Percentiles rank a stretch among this genome's conserved stretches.
Conservation (phyloP, 1,140 invertebrate genomes). For the Bursaphelenchus mucronatus region DNA sequence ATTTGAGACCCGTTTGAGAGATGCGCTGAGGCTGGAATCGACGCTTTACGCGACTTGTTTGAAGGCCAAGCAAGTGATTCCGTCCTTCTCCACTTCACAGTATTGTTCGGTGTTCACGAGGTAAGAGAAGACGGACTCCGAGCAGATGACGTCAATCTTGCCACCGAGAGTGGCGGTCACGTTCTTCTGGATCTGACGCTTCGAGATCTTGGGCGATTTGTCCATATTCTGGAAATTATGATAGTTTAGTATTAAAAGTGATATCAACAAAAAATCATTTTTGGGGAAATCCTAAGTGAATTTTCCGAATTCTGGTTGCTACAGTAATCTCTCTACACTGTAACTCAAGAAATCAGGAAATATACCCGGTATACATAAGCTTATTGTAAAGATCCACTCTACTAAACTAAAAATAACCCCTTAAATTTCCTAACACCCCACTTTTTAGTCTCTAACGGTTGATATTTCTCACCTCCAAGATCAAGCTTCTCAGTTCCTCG, state of each 20-base stretch:
- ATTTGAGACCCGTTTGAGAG: too few relatives aligned
- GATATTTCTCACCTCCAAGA: slow-evolving; percentile 9
- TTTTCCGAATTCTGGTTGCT: too few relatives aligned
- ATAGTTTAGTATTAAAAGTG: background rate
- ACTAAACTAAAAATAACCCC: too few relatives aligned
- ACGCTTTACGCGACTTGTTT: slow-evolving; percentile 19
- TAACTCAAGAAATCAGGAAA: too few relatives aligned
- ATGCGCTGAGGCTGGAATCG: background rate
- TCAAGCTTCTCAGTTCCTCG: slow-evolving; percentile 14
- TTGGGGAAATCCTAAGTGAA: too few relatives aligned
- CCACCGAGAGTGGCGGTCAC: slow-evolving; percentile 41
- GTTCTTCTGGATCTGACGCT: slow-evolving; percentile 42
- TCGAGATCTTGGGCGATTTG: slow-evolving; percentile 40
- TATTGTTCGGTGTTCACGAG: slow-evolving; percentile 40
- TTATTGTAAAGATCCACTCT: too few relatives aligned
- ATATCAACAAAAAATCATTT: too few relatives aligned
- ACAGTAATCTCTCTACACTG: too few relatives aligned
- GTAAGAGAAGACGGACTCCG: slow-evolving; percentile 25
- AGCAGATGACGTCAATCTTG: slow-evolving; percentile 43
- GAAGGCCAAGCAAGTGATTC: slow-evolving; percentile 39
- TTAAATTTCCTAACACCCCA: too few relatives aligned
- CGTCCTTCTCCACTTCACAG: slow-evolving; percentile 37
- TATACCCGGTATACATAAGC: too few relatives aligned
- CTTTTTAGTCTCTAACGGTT: too few relatives aligned
- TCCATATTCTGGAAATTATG: slow-evolving; percentile 35